Percentiles rank a stretch among this genome's conserved stretches.
phyloP scores from a whole-genome alignment of 2,888 invertebrate genomes.

The Dasysyrphus tricinctus region DNA sequence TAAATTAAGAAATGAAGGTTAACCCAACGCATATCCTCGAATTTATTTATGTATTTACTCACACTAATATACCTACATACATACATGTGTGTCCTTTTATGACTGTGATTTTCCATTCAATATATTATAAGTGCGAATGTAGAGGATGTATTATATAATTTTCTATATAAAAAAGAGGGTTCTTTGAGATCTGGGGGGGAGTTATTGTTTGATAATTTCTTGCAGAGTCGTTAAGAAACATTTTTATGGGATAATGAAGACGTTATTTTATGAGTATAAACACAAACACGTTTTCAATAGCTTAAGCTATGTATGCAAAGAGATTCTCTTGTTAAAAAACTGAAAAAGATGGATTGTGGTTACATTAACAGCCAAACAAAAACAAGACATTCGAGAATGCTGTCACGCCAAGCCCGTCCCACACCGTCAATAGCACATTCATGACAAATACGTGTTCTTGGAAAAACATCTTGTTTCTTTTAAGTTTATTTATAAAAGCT shows the following conservation, averaged over 20 bases:
- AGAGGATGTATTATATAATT: conserved; percentile 17
- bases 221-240: conserved; percentile 69
- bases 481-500: conserved; percentile 1
- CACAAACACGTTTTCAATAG: conserved; percentile 32
- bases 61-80: background rate
- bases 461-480: conserved; percentile 40
- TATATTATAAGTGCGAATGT: conserved; percentile 52
- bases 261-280: conserved; percentile 58
- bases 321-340: conserved; percentile 36
- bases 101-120: conserved; percentile 68
- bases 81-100: conserved; percentile 34
- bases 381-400: conserved; percentile 56
- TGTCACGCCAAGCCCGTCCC: conserved; percentile 54
- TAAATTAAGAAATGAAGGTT: conserved; percentile 72
- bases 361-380: conserved; percentile 62
- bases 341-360: conserved; percentile 62
- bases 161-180: conserved; percentile 44
- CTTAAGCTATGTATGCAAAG: conserved; percentile 7
- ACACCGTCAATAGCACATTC: background rate
- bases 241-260: conserved; percentile 67
- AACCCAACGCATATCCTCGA: conserved; percentile 32
- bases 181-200: conserved; percentile 54
- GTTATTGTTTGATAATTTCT: conserved; percentile 75
- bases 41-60: background rate
- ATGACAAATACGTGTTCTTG: conserved; percentile 57